Evolutionary conservation across 2,888 invertebrate species (phyloP), one percentile per base, ranked within the genome.

Genomic region (Hyppa rectilinea): DNA sequence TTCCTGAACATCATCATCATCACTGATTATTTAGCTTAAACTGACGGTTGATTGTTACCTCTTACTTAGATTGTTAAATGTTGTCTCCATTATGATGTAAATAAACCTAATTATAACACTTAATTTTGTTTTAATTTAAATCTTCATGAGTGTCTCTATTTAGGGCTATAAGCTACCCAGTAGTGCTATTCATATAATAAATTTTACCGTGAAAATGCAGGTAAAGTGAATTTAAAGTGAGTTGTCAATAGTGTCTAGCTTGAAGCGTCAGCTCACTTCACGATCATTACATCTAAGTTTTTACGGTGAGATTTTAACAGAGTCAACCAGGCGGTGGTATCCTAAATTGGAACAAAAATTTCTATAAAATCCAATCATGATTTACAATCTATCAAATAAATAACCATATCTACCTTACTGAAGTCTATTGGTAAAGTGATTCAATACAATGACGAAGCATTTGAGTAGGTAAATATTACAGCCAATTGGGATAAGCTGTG

Each of bases 1-100:
- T 85, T 12, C 85, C 85, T 49, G 75, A 85, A 60, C 83, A 87
- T 53, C 80, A 83, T 40, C 78, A 85, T 43, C 75, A 82, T 53
- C 78, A 78, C 12, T 75, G 23, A 75, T 60, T 53, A 7, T 36
- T 56, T 36, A 34, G 0, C 20, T 34, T 34, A 36, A 38, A 2
- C 12, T 20, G 12, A 47, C 4, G 63, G 53, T 38, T 59, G 38
- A 10, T 14, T 71, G n/a, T 71, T 76, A 64, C 29, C 59, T 60
- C 36, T 49, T 38, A 36, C 14, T 31, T 71, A 72, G 34, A 34
- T 60, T 71, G 59, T 78, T 78, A 34, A 50, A 20, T 50, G 4
- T 58, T 59, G 5, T 55, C 17, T 60, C 45, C 63, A 34, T 49
- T 60, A 60, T 45, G 26, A 23, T 78, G 26, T 64, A 74, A 71